phyloP scores from a whole-genome alignment of 2,113 vertebrate species.

The Orthonyx spaldingii region DNA sequence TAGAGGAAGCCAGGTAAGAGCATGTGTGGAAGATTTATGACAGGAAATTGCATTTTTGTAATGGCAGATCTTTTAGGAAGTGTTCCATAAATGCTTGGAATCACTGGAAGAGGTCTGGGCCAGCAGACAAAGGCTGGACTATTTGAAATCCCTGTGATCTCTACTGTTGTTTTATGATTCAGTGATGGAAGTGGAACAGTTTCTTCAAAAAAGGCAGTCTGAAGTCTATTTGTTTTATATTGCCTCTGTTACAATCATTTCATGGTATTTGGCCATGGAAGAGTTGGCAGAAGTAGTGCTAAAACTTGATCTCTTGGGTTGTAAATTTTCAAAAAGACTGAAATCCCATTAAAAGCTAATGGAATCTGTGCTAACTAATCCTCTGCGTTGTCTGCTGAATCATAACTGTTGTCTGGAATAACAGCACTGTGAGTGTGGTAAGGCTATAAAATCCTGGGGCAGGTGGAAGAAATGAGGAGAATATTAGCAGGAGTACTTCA shows the following conservation, averaged over 20 bases:
- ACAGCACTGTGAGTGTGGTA: too few relatives aligned
- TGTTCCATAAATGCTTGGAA: background rate
- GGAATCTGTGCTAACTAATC: too few relatives aligned
- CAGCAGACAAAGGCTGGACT: background rate
- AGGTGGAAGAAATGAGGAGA: too few relatives aligned
- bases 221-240: background rate
- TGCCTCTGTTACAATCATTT: background rate
- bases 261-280: too few relatives aligned
- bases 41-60: background rate
- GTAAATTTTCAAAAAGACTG: too few relatives aligned
- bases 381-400: too few relatives aligned
- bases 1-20: conserved; percentile 85
- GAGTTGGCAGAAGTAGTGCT: too few relatives aligned
- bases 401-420: too few relatives aligned
- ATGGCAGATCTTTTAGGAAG: background rate
- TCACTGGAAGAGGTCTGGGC: background rate
- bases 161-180: background rate
- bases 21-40: background rate
- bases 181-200: background rate
- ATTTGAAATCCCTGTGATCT: background rate
- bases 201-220: background rate
- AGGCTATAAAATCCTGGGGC: too few relatives aligned
- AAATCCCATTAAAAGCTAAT: too few relatives aligned
- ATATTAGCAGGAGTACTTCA: too few relatives aligned
- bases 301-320: too few relatives aligned